phyloP scores from a whole-genome alignment of 2,113 vertebrate species.

The Otolemur garnettii region DNA sequence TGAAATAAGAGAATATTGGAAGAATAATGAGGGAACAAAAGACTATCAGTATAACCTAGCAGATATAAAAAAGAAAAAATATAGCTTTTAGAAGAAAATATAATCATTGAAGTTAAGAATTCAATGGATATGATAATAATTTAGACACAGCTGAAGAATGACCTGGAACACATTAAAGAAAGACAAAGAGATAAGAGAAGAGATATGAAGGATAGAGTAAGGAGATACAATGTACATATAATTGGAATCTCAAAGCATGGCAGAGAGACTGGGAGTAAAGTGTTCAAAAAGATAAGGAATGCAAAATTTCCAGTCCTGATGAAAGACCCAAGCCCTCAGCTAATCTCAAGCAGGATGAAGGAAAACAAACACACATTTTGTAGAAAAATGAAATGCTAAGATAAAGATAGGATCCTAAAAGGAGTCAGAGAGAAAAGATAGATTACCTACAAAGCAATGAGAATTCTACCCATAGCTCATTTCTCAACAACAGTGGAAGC shows the following conservation, averaged over 20 bases:
- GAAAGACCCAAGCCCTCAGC: not conserved
- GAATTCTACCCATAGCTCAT: not conserved
- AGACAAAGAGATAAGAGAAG: not conserved
- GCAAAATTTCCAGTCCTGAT: not conserved
- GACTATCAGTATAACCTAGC: not conserved
- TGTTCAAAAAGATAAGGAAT: not conserved
- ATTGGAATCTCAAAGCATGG: not conserved
- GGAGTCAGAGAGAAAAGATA: not conserved
- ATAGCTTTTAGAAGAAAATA: not conserved
- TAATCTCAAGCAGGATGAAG: constrained; percentile 1
- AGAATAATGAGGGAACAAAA: not conserved
- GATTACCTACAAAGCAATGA: not conserved
- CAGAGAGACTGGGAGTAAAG: not conserved
- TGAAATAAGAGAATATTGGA: constrained; percentile 14
- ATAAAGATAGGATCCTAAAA: not conserved
- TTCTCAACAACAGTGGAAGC: not conserved
- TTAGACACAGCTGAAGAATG: constrained; percentile 40
- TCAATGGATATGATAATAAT: not conserved
- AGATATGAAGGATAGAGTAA: not conserved
- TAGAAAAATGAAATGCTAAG: constrained; percentile 39
- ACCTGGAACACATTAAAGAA: not conserved
- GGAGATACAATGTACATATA: not conserved
- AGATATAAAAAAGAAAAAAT: not conserved
- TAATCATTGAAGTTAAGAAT: not conserved
- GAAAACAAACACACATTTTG: not conserved